Percentiles rank a stretch among this genome's conserved stretches.
Evolutionary conservation across 30 jellyfish, hydroid and myxozoan genomes (phyloP).

Genomic region (Pelagia noctiluca): DNA sequence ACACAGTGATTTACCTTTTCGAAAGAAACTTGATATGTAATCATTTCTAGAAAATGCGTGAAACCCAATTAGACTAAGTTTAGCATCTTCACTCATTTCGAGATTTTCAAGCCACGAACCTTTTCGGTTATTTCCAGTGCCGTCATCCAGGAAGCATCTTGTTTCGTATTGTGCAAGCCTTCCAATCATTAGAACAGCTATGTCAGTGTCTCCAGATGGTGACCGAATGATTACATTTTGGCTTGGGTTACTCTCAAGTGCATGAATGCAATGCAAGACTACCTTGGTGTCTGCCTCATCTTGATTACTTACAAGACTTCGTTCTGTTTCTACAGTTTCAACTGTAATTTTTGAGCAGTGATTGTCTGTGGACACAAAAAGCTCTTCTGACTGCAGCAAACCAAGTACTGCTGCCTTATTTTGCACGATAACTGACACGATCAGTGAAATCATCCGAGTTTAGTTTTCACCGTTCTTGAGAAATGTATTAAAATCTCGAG

Average conservation of each 20-base stretch:
- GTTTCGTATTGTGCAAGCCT: not conserved
- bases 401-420: not conserved
- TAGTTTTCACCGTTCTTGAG: conserved; percentile 23
- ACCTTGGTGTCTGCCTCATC: too few relatives aligned
- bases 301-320: not conserved
- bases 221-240: not conserved
- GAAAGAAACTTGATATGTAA: not conserved
- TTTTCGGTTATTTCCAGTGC: too few relatives aligned
- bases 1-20: not conserved
- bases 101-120: conserved; percentile 6
- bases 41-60: conserved; percentile 13
- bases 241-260: conserved; percentile 5
- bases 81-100: not conserved
- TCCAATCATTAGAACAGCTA: conserved; percentile 1
- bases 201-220: too few relatives aligned
- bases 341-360: not conserved
- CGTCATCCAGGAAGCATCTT: too few relatives aligned
- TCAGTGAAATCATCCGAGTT: not conserved
- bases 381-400: conserved; percentile 4
- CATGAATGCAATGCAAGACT: not conserved
- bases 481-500: conserved; percentile 4
- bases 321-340: not conserved
- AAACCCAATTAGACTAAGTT: conserved; percentile 2
- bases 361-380: not conserved
- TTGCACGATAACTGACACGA: conserved; percentile 5